Evolutionary conservation across 2,888 invertebrate species (phyloP).

Genomic region (Ormyrus rosae): DNA sequence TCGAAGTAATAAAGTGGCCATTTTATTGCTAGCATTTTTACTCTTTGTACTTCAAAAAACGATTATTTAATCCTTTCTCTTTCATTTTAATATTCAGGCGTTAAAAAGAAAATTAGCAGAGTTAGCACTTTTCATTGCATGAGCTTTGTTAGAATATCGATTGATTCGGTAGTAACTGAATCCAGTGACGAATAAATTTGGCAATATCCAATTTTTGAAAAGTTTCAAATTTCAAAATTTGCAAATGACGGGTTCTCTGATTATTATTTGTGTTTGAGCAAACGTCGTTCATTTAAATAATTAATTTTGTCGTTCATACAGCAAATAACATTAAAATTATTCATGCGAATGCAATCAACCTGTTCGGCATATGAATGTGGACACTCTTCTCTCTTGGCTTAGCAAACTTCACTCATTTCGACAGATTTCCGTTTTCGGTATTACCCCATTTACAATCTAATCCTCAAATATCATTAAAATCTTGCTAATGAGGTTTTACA

Average conservation of each 20-base stretch:
- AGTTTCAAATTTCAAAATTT: not conserved
- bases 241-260: not conserved
- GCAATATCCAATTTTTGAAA: not conserved
- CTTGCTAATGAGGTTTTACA: not conserved
- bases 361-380: not conserved
- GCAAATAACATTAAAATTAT: conserved; percentile 5
- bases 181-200: too few relatives aligned
- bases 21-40: too few relatives aligned
- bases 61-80: too few relatives aligned
- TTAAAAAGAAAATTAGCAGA: too few relatives aligned
- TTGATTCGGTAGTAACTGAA: too few relatives aligned
- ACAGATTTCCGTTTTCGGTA: not conserved
- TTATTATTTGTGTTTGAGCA: conserved; percentile 1
- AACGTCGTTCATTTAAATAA: not conserved
- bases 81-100: too few relatives aligned
- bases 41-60: too few relatives aligned
- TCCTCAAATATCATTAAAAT: not conserved
- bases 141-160: too few relatives aligned
- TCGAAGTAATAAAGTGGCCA: not conserved
- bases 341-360: conserved; percentile 4
- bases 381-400: not conserved
- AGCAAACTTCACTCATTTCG: too few relatives aligned
- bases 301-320: conserved; percentile 10
- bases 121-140: too few relatives aligned
- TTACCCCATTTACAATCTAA: conserved; percentile 4